phyloP scores from a whole-genome alignment of 2,113 vertebrate genomes.

The Xiphorhynchus elegans region DNA sequence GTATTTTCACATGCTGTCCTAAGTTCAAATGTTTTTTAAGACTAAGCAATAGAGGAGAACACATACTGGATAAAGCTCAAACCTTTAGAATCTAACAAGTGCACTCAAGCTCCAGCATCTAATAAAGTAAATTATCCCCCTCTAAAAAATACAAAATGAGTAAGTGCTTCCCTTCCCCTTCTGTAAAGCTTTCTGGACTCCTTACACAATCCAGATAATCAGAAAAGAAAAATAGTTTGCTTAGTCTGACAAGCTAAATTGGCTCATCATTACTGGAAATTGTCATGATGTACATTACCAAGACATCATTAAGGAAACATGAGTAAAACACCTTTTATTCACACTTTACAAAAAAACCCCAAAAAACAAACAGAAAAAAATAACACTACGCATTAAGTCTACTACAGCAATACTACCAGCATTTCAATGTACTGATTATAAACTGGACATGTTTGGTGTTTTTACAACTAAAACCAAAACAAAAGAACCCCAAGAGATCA shows the following conservation, averaged over 20 bases:
- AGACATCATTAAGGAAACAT: slow-evolving; percentile 93
- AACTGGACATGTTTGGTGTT: slow-evolving; percentile 87
- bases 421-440: slow-evolving; percentile 86
- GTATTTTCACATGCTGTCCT: slow-evolving; percentile 51
- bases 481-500: slow-evolving; percentile 69
- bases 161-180: slow-evolving; percentile 74
- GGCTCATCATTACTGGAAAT: slow-evolving; percentile 71
- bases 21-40: slow-evolving; percentile 51
- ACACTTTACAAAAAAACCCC: slow-evolving; percentile 90
- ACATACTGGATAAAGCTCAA: slow-evolving; percentile 79
- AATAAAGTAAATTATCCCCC: slow-evolving; percentile 71
- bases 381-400: slow-evolving; percentile 73
- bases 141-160: slow-evolving; percentile 73
- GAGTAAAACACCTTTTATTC: slow-evolving; percentile 95
- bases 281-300: slow-evolving; percentile 90
- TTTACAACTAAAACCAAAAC: slow-evolving; percentile 79
- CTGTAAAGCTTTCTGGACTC: slow-evolving; percentile 75
- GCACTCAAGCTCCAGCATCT: slow-evolving; percentile 80
- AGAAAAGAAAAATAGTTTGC: slow-evolving; percentile 68
- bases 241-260: slow-evolving; percentile 61
- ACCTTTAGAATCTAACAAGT: slow-evolving; percentile 81
- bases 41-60: slow-evolving; percentile 74
- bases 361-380: slow-evolving; percentile 66
- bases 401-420: slow-evolving; percentile 91
- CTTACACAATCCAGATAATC: slow-evolving; percentile 59